These are phyloP conservation scores for Pterocles orientalis DNA, from an alignment of 2,113 vertebrate genomes.

Conservation along the genomic window DNA sequence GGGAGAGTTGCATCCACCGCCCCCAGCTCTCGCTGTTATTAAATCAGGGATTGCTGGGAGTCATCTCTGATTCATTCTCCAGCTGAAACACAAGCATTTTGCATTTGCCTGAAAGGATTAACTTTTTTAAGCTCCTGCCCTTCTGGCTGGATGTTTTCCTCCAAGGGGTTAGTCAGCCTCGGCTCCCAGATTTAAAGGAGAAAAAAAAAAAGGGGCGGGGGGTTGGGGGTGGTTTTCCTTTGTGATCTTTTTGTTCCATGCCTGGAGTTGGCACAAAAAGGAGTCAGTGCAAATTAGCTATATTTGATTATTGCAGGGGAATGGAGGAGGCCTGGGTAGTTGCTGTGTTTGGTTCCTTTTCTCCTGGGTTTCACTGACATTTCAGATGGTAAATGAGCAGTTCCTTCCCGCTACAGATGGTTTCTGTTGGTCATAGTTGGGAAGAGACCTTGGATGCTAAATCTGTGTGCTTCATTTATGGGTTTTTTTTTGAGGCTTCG, in stretches of 20 bases:
- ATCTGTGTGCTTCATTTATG: not conserved
- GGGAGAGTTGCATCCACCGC: not conserved
- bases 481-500: not conserved
- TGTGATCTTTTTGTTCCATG: not conserved
- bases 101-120: constrained; percentile 36
- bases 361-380: constrained; percentile 37
- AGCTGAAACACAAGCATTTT: constrained; percentile 11
- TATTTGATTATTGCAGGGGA: constrained; percentile 1
- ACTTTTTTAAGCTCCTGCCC: not conserved
- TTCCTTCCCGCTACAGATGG: constrained; percentile 36
- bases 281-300: not conserved
- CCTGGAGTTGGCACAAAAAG: not conserved
- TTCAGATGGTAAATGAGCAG: constrained; percentile 23
- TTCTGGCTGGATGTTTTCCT: constrained; percentile 10
- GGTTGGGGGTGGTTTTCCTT: not conserved
- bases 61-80: not conserved
- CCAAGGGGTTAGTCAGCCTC: not conserved
- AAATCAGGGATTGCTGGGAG: not conserved
- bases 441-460: constrained; percentile 18
- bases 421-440: constrained; percentile 53
- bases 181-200: not conserved
- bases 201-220: not conserved
- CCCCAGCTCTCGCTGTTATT: not conserved
- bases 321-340: not conserved
- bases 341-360: constrained; percentile 2